These are phyloP conservation scores for Steinernema hermaphroditum DNA, from an alignment of 2,888 invertebrate genomes.

Conservation along the genomic window DNA sequence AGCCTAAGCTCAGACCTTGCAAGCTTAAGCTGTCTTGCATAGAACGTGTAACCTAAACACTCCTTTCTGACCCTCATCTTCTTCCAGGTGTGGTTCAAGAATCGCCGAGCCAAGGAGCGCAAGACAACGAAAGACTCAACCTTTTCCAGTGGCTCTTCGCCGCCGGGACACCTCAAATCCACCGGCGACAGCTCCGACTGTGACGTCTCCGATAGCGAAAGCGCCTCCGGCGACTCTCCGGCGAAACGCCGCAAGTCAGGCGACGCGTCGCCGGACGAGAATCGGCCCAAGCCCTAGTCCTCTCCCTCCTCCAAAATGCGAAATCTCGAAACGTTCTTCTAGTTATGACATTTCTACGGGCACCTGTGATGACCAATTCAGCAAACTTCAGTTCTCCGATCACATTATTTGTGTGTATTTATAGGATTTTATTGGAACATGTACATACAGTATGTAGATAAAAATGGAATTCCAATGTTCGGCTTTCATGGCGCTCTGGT, in stretches of 20 bases:
- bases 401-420: neutral
- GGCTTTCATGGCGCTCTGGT: too few species aligned
- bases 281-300: neutral
- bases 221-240: slow-evolving; percentile 6
- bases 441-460: neutral
- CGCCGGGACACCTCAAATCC: slow-evolving; percentile 31
- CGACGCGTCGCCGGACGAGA: slow-evolving; percentile 6
- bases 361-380: slow-evolving; percentile 15
- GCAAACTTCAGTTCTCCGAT: neutral
- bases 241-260: slow-evolving; percentile 18
- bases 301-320: neutral
- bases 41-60: neutral
- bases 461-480: too few species aligned
- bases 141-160: slow-evolving; percentile 21
- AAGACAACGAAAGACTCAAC: slow-evolving; percentile 52
- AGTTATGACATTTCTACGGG: slow-evolving; percentile 23
- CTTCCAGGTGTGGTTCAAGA: slow-evolving; percentile 66
- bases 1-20: too few species aligned
- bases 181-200: slow-evolving; percentile 42
- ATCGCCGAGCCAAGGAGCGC: slow-evolving; percentile 62
- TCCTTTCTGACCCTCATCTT: neutral
- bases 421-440: slow-evolving; percentile 1
- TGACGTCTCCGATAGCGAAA: slow-evolving; percentile 33
- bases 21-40: too few species aligned
- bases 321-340: neutral